A percentile compares a stretch with the other conserved stretches of the same genome.
These are phyloP conservation scores for Neolamprologus kungweensis DNA, from an alignment of 2,113 vertebrate genomes.

Conservation along the genomic window DNA sequence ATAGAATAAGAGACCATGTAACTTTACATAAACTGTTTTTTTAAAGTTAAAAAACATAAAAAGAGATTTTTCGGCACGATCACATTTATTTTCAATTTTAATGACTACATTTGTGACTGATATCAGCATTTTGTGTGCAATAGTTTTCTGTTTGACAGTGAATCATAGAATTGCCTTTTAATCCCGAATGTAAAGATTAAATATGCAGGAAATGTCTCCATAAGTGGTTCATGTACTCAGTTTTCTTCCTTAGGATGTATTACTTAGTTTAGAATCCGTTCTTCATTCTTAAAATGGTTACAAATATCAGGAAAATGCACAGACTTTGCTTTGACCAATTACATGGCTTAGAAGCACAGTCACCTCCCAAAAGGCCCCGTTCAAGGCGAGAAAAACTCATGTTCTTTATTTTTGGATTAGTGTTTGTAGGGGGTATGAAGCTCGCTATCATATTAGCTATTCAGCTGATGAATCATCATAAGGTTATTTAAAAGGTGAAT, in stretches of 20 bases:
- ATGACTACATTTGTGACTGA: neutral
- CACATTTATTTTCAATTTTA: neutral
- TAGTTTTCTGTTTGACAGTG: neutral
- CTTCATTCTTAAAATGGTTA: neutral
- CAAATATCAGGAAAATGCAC: neutral
- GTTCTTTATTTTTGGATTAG: neutral
- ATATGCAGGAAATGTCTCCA: neutral
- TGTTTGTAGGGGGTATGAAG: neutral
- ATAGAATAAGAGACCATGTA: neutral
- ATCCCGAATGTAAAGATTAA: neutral
- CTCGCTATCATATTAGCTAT: neutral
- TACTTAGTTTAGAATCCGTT: neutral
- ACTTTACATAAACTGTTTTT: neutral
- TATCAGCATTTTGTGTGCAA: neutral
- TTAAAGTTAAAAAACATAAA: neutral
- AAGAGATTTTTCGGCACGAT: accelerated
- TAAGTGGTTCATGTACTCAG: neutral
- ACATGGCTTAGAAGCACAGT: neutral
- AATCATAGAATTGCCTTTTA: neutral
- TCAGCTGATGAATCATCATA: neutral
- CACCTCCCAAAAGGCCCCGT: neutral
- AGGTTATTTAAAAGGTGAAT: neutral
- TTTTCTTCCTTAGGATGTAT: neutral
- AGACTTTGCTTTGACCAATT: neutral
- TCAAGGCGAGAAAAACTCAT: neutral